Evolutionary conservation across 2,113 vertebrate genomes (phyloP).

Genomic region (Grammomys dolichurus): DNA sequence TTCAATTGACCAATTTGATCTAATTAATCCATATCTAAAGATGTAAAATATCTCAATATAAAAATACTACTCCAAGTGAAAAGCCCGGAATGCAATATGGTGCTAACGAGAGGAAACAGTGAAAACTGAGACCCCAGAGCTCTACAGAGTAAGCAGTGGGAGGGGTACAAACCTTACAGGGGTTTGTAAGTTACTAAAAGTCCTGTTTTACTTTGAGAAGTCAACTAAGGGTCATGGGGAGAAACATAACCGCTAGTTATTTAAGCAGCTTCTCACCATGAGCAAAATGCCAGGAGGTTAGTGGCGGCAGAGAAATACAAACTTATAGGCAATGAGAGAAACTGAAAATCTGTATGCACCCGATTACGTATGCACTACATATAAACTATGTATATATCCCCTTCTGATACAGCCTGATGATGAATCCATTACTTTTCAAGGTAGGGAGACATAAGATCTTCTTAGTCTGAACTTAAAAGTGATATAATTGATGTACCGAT

Average conservation of each 20-base stretch:
- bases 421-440: not conserved
- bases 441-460: not conserved
- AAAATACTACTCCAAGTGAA: not conserved
- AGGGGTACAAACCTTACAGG: not conserved
- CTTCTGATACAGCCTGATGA: not conserved
- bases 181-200: not conserved
- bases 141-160: not conserved
- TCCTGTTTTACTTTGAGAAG: not conserved
- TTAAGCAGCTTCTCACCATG: not conserved
- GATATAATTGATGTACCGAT: not conserved
- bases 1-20: not conserved
- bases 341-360: not conserved
- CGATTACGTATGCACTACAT: not conserved
- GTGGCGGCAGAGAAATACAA: not conserved
- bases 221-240: not conserved
- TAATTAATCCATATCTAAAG: not conserved
- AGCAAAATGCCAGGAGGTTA: not conserved
- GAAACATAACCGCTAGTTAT: not conserved
- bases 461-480: slow-evolving; percentile 36
- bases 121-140: not conserved
- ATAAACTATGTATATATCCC: not conserved
- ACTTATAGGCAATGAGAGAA: not conserved
- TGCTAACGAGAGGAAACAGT: not conserved
- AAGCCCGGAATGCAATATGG: not conserved
- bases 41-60: not conserved